Evolutionary conservation across 2,113 vertebrate genomes (phyloP).

Genomic region (Phrynosoma platyrhinos): DNA sequence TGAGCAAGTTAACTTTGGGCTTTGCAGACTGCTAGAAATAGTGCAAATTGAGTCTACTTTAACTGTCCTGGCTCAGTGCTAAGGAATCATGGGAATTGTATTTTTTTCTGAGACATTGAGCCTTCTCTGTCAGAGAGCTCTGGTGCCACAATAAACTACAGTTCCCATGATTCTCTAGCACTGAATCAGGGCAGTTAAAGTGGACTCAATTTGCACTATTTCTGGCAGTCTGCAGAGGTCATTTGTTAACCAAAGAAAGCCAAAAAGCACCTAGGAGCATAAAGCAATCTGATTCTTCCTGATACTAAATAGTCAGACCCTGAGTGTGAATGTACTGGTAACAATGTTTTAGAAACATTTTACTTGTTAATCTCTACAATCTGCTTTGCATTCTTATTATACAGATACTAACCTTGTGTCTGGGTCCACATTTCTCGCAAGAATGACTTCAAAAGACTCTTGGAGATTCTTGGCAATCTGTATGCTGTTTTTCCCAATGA

Average conservation of each 20-base stretch:
- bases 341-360: neutral
- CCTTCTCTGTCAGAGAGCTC: too few species aligned
- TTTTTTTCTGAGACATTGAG: too few species aligned
- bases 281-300: neutral
- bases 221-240: too few species aligned
- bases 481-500: constrained; percentile 26
- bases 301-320: neutral
- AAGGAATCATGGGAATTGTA: too few species aligned
- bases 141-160: too few species aligned
- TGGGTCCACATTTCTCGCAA: constrained; percentile 30
- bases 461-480: constrained; percentile 44
- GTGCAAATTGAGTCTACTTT: too few species aligned
- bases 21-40: too few species aligned
- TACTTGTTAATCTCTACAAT: neutral
- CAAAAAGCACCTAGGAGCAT: neutral
- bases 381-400: constrained; percentile 45
- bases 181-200: too few species aligned
- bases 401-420: constrained; percentile 56
- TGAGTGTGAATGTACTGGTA: neutral
- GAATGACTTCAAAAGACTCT: constrained; percentile 54
- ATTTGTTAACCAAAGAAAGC: neutral
- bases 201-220: too few species aligned
- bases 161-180: too few species aligned
- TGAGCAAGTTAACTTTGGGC: neutral
- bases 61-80: too few species aligned